Base-by-base conservation (phyloP, 2,888 invertebrate species). In the Arge pagana region DNA sequence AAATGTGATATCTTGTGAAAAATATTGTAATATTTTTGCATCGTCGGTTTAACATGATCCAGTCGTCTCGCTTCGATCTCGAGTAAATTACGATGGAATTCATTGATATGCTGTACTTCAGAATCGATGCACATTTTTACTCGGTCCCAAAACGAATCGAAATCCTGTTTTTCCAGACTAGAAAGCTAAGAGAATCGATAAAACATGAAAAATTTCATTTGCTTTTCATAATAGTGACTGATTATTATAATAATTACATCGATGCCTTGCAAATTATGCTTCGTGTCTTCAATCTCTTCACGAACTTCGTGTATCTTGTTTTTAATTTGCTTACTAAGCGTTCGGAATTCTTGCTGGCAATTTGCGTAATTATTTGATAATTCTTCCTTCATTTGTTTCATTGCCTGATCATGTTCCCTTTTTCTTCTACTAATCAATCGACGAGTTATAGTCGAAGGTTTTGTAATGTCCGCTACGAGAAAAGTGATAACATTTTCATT, bases 21-120 rank as follows among this genome's bases (percentile, higher is more conserved):
- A 28, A 60, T 57, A 24, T 57, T 36, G 35, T 58, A 48, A 45
- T 57, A 63, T 16, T 62, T 62, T 52, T 54, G 40, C 37, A 65
- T 43, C 31, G 60, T 48, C 23, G 37, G 18, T 8, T 50, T 58
- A 1, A 56, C 54, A 4, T 23, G 37, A 5, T 5, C 33, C 31
- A 41, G 56, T 6, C 61, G 55, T 26, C 50, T 54, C 18, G 28
- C 15, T 30, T 63, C 65, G 10, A 61, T 39, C 5, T 41, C 15
- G 7, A 35, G 16, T 21, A 64, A 50, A 8, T 15, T 11, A 15
- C 56, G 40, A 31, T 51, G 56, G 39, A 58, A 55, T 18, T 53
- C 19, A 3, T 58, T 48, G 7, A 64, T 50, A 4, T n/a, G 5
- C 7, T 2, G 18, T 50, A 55, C 54, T 45, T 61, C 57, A 7